Evolutionary conservation across 2,797 vertebrate species (phyloP), one percentile per base, ranked within the genome.

Genomic region (Notolepis coatsorum): DNA sequence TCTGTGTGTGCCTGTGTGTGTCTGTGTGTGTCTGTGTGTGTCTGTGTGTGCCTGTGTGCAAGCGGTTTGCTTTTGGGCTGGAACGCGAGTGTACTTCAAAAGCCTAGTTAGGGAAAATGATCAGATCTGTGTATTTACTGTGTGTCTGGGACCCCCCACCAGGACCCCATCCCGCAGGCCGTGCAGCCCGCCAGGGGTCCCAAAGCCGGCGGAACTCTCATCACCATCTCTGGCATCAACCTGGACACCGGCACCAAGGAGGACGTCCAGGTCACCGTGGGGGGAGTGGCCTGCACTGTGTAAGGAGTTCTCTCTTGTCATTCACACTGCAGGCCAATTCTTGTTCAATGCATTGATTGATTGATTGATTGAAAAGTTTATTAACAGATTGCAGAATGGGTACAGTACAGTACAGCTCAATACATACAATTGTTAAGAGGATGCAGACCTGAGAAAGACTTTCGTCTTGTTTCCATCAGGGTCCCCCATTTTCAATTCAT

Each of bases 161-260:
- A 99, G 97, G 65, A 96, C 65, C 97, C 97, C 0, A 20, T 73
- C 23, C 94, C 94, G 2, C 18, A 77, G 1, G 8, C 0, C 0
- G 67, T 93, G 67, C 31, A 5, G 13, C 93, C 93, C 6, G 20
- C 55, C 57, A 90, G 48, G 85, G 97, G 81, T 84, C 94, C 61
- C 50, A 93, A 82, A 92, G 93, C 89, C 0, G 97, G 97, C 0
- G 97, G 97, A 33, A 99, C 96, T 2, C 84, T 87, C 2, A 91
- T 99, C 74, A 97, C 94, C 46, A 96, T 99, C 80, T 86, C 8
- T 0, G 97, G 97, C 37, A 52, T 0, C 1, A 69, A 93, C 71
- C 75, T 99, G 72, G 84, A 95, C 71, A 97, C 96, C 0, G 97
- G 95, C 62, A 98, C 94, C 53, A 89, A 86, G 65, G 92, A 94